phyloP scores from a whole-genome alignment of 1,140 invertebrate genomes.

The Littorina saxatilis region DNA sequence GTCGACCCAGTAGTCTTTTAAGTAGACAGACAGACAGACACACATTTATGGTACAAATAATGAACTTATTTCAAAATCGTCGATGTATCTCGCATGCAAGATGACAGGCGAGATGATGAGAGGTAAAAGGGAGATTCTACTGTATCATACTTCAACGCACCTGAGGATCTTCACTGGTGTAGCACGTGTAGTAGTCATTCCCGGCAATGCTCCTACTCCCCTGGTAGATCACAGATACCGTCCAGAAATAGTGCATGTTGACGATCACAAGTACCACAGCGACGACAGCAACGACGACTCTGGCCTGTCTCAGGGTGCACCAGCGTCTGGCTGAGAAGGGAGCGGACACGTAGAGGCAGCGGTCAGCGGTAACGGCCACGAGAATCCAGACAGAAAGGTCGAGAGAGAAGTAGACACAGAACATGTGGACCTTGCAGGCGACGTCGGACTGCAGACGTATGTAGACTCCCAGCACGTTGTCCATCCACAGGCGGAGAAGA shows the following conservation, averaged over 20 bases:
- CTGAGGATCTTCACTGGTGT: constrained; percentile 10
- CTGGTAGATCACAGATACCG: constrained; percentile 40
- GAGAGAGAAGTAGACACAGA: constrained; percentile 59
- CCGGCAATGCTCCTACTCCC: constrained; percentile 37
- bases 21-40: no score
- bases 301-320: constrained; percentile 51
- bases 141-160: no score
- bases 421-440: constrained; percentile 60
- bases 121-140: no score
- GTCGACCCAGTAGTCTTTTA: no score
- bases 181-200: constrained; percentile 4
- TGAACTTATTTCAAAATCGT: no score
- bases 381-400: constrained; percentile 61
- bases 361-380: constrained; percentile 60
- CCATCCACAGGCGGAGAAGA: constrained; percentile 54
- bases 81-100: no score
- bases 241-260: constrained; percentile 67
- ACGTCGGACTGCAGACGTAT: constrained; percentile 50
- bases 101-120: no score
- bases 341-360: constrained; percentile 57
- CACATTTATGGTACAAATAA: no score
- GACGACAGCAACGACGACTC: constrained; percentile 41
- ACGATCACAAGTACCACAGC: constrained; percentile 39
- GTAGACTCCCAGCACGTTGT: constrained; percentile 48
- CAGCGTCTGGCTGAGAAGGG: constrained; percentile 54